Evolutionary conservation across 2,888 invertebrate species (phyloP), one percentile per base, ranked within the genome.

Genomic region (Ceraclea dissimilis): DNA sequence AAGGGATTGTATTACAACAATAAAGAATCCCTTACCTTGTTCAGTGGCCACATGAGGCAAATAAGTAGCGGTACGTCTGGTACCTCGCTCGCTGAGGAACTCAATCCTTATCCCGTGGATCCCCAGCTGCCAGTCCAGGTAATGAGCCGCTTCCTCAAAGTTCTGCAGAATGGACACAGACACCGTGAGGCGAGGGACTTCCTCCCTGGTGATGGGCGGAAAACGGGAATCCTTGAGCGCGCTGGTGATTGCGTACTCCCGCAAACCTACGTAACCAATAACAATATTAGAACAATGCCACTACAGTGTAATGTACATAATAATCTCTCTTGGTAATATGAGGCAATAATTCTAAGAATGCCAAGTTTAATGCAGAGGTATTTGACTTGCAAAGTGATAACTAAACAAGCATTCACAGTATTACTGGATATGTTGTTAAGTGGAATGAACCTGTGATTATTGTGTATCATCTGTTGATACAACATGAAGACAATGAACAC

Each of bases 171-270:
- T 91, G 33, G 98, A 98, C 62, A 99, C 97, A 20, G 95, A 94
- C 50, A 95, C 95, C 63, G 93, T 90, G 63, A 97, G 82, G 65
- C 90, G 87, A 1, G 93, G 84, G 66, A 99, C 85, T 75, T 99
- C 99, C 52, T 97, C 95, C 61, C 90, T 83, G 10, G 89, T 86
- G 63, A 99, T 94, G 4, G 99, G 98, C 65, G 89, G 86, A 77
- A 99, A 99, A 33, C 99, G 86, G 26, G 94, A 93, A 77, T 99
- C 99, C 72, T 95, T 94, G 69, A 98, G 85, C 63, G 99, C 99
- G 79, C 97, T 97, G 63, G 97, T 97, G 67, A 95, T 85, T 53
- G 98, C 95, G 75, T 98, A 98, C 76, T 98, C 97, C 65, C 93
- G 83, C 64, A 98, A 83, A 62, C 97, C 94, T 75, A 39, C 8